Base-by-base conservation (phyloP, 2,113 vertebrate genomes). In the Leptodactylus fuscus region DNA sequence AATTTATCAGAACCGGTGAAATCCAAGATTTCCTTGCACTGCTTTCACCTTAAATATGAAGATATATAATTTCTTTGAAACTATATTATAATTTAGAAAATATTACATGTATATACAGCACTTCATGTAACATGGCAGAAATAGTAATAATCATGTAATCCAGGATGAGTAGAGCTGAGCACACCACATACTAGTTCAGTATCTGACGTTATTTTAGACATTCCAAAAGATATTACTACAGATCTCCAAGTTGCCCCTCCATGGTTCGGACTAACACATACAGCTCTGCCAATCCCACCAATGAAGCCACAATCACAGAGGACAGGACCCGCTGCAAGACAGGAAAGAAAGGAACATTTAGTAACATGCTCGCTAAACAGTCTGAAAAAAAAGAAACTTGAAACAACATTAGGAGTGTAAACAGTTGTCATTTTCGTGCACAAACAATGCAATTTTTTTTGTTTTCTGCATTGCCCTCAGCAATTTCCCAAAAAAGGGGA, bases 261-360 rank as follows among this genome's bases (percentile, higher is more conserved):
- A 98, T 94, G 2, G 95, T 96, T 77, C 95, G 95, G 48, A 99
- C 98, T 92, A 99, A 93, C 70, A 99, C 93, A 0, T 98, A 99
- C 0, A 99, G 94, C 91, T 99, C 98, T 0, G 98, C 98, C 73
- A 99, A 91, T 16, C 98, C 98, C 9, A 99, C 98, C 13, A 99
- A 96, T 0, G 98, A 99, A 4, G 98, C 96, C 58, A 95, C 95
- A 0, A 99, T 98, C 70, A 99, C 91, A 0, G 97, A 96, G 7
- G 95, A 93, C 36, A 98, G 91, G 24, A 99, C 91, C 0, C 95
- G 92, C 98, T 95, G 90, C 53, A 88, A 76, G 87, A 88, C 34
- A 82, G 8, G 32, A 29, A 88, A 49, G 74, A 70, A 4, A 13
- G n/a, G n/a, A n/a, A n/a, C n/a, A n/a, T n/a, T n/a, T n/a, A n/a